These are phyloP conservation scores for Chaetura pelagica DNA, from an alignment of 2,113 vertebrate species.

Conservation along the genomic window DNA sequence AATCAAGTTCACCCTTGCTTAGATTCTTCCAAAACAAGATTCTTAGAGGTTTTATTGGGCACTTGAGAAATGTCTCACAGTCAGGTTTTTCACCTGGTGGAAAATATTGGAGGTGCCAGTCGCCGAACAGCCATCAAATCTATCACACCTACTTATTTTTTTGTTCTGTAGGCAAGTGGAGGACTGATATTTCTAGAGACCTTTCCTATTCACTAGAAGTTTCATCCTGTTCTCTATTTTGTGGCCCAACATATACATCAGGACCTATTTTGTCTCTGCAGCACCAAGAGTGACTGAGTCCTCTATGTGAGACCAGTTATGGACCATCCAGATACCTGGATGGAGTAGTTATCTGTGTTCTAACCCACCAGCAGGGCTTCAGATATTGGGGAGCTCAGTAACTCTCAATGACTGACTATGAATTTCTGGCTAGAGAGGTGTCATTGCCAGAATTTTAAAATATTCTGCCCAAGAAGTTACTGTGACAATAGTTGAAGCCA, in stretches of 20 bases:
- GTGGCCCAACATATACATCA: background rate
- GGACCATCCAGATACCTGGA: background rate
- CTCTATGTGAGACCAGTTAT: background rate
- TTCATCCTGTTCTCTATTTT: background rate
- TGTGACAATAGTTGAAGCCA: background rate
- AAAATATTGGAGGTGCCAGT: conserved; percentile 49
- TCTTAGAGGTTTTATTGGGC: conserved; percentile 51
- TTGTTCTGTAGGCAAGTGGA: background rate
- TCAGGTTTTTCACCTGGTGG: conserved; percentile 65
- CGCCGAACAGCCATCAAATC: conserved; percentile 37
- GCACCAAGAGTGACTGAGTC: background rate
- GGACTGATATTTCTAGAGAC: background rate
- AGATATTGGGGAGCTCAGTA: background rate
- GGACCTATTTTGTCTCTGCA: background rate
- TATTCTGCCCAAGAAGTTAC: background rate
- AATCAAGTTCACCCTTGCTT: conserved; percentile 48
- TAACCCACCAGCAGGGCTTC: background rate
- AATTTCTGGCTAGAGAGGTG: background rate
- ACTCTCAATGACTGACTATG: background rate
- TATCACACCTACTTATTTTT: conserved; percentile 57
- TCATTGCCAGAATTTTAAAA: background rate
- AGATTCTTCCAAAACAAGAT: conserved; percentile 58
- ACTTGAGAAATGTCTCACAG: conserved; percentile 53
- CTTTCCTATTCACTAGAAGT: background rate
- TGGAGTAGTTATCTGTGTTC: rapidly evolving